Conservation (phyloP, 2,113 vertebrate genomes). For the Dinomys branickii region DNA sequence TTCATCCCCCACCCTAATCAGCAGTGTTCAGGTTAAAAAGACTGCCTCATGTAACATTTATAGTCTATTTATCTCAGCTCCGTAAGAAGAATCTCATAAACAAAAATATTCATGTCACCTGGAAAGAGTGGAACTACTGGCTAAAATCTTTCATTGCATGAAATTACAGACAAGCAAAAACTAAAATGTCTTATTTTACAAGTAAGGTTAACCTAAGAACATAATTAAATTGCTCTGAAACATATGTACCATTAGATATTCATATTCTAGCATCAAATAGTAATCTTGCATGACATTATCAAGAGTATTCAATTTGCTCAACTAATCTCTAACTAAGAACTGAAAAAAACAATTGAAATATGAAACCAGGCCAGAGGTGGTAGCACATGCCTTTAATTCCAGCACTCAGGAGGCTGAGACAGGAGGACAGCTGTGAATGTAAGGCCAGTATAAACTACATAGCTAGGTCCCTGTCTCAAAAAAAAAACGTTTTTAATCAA, state of each 20-base stretch:
- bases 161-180: background rate
- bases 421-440: background rate
- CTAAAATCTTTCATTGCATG: conserved; percentile 16
- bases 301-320: conserved; percentile 35
- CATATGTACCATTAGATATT: background rate
- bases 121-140: background rate
- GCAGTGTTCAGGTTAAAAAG: background rate
- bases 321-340: background rate
- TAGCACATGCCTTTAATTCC: background rate
- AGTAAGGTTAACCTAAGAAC: conserved; percentile 7
- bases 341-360: background rate
- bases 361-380: background rate
- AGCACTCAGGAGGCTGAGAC: background rate
- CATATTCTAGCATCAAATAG: background rate
- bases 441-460: background rate
- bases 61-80: background rate
- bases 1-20: background rate
- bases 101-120: background rate
- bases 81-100: conserved; percentile 19
- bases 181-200: background rate
- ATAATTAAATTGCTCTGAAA: background rate
- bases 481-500: too few species aligned
- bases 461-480: background rate
- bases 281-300: background rate
- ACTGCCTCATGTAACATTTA: background rate